Evolutionary conservation across 35 echinoderm and acorn worm genomes (phyloP).

Genomic region (Anneissia japonica): DNA sequence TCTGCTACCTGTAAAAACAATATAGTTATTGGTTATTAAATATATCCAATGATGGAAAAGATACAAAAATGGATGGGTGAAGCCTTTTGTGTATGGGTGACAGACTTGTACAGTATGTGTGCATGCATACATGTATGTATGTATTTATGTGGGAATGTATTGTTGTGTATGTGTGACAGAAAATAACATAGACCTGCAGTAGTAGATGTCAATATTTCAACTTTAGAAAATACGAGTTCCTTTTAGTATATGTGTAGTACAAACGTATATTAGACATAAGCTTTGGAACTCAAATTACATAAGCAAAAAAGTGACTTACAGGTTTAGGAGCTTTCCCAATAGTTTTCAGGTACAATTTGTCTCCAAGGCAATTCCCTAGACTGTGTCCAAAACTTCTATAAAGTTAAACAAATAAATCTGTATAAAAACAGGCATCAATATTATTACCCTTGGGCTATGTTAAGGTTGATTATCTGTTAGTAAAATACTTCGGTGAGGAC

Average conservation of each 20-base stretch:
- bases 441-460: neutral
- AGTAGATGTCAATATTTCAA: too few species aligned
- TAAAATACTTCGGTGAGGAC: neutral
- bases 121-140: too few species aligned
- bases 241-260: neutral
- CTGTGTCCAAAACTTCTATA: constrained; percentile 94
- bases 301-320: constrained; percentile 69
- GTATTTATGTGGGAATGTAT: too few species aligned
- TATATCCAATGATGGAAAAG: too few species aligned
- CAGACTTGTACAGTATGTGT: too few species aligned
- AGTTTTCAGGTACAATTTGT: constrained; percentile 67
- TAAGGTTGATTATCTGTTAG: neutral
- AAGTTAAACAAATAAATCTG: neutral
- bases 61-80: too few species aligned
- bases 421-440: neutral
- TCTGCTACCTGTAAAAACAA: constrained; percentile 18
- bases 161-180: too few species aligned
- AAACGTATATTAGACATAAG: neutral
- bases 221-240: too few species aligned
- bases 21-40: neutral
- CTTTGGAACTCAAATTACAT: neutral
- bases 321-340: constrained; percentile 92
- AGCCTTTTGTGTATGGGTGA: too few species aligned
- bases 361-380: constrained; percentile 85
- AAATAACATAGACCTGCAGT: too few species aligned